Percentiles rank a stretch among this genome's conserved stretches.
phyloP scores from a whole-genome alignment of 2,888 invertebrate genomes.

The Metopia argyrocephala region DNA sequence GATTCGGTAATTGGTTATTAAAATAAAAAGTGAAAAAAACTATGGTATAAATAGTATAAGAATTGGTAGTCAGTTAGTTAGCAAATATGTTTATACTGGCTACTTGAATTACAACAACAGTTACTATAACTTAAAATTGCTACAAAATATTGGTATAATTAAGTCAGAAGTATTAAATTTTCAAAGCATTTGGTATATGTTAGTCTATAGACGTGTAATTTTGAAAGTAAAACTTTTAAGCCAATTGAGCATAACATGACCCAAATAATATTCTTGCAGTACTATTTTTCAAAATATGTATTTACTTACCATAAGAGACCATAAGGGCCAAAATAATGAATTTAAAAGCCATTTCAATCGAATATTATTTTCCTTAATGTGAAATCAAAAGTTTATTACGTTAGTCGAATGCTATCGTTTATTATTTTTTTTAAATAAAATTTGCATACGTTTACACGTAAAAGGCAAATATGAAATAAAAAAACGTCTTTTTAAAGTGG shows the following conservation, averaged over 20 bases:
- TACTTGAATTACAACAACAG: conserved; percentile 32
- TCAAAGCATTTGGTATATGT: conserved; percentile 6
- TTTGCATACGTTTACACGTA: conserved; percentile 58
- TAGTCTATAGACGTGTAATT: conserved; percentile 45
- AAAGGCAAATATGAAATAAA: conserved; percentile 14
- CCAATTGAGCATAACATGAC: conserved; percentile 56
- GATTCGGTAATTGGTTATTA: conserved; percentile 56
- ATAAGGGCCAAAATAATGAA: conserved; percentile 54
- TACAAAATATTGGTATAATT: conserved; percentile 53
- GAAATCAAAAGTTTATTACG: conserved; percentile 17
- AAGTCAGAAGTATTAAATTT: conserved; percentile 52
- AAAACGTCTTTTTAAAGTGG: neutral
- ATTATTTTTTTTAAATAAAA: conserved; percentile 4
- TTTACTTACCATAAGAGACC: conserved; percentile 56
- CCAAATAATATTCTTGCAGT: conserved; percentile 25
- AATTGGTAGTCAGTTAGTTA: conserved; percentile 36
- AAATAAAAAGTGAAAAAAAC: conserved; percentile 3
- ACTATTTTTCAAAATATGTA: conserved; percentile 7
- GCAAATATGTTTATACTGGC: conserved; percentile 2
- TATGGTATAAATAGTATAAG: neutral
- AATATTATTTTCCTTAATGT: neutral
- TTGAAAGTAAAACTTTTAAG: conserved; percentile 60
- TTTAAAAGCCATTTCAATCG: conserved; percentile 40
- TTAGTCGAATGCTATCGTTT: conserved; percentile 17
- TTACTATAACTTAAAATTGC: conserved; percentile 34